A percentile compares a stretch with the other conserved stretches of the same genome.
Evolutionary conservation across 35 echinoderm and acorn worm genomes (phyloP).

Genomic region (Ptychodera flava): DNA sequence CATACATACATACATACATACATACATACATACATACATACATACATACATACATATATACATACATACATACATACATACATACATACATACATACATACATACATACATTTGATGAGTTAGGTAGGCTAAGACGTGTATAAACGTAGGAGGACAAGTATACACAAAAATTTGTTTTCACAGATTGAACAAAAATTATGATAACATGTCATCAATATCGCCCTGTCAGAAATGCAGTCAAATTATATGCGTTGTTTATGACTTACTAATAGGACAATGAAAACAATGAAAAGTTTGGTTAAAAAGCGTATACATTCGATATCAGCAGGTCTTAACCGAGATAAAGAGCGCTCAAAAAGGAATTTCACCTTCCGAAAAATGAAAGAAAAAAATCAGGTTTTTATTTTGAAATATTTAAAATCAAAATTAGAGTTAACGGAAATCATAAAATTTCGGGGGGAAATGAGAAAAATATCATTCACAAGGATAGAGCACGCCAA

Average conservation of each 20-base stretch:
- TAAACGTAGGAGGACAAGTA: too few species aligned
- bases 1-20: slow-evolving; percentile 2
- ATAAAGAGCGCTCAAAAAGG: too few species aligned
- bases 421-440: too few species aligned
- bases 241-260: background rate
- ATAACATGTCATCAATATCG: background rate
- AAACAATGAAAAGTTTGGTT: too few species aligned
- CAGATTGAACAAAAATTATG: background rate
- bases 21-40: slow-evolving; percentile 2
- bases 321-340: too few species aligned
- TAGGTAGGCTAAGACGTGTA: background rate
- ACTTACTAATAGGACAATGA: background rate
- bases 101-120: background rate
- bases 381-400: too few species aligned
- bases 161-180: background rate
- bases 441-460: too few species aligned
- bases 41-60: background rate
- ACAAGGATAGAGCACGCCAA: too few species aligned
- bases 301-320: too few species aligned
- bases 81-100: background rate
- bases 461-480: too few species aligned
- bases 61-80: slow-evolving; percentile 2
- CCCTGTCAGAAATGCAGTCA: background rate
- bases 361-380: too few species aligned
- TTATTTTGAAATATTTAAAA: too few species aligned